Base-by-base conservation (phyloP, 2,888 invertebrate genomes). In the Vandiemenella viatica region DNA sequence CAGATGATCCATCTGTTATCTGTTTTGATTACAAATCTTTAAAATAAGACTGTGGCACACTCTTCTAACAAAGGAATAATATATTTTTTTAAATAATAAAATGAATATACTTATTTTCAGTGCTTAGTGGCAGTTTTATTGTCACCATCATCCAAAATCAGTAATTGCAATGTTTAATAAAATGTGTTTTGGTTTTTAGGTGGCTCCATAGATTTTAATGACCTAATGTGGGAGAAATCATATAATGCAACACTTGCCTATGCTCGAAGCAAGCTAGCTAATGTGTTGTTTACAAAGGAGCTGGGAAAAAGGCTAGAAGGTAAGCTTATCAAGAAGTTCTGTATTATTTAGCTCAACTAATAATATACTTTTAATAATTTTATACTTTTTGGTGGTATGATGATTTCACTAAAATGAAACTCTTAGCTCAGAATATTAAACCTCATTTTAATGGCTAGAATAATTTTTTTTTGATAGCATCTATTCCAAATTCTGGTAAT, bases 231-330 rank as follows among this genome's bases (percentile, higher is more conserved):
- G 21, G 48, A 45, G n/a, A 53, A 37, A 22, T 23, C 20, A 7
- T 51, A 49, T 44, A 47, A 26, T 10, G 17, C 46, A 6, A 32
- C 41, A 2, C 18, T n/a, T 18, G 50, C 54, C 18, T 65, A 65
- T 52, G 52, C 53, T 37, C 61, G 62, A 45, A 63, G 63, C 15
- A 65, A 65, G 50, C 54, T 64, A 13, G 63, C 63, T 7, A 64
- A 63, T 48, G 54, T 63, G 5, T 51, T 64, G 10, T 64, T 64
- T 50, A 57, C 60, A 15, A 55, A 56, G 40, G 59, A 63, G 46
- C 53, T 66, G 32, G 54, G 60, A 2, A 51, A 53, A 8, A 50
- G 58, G 44, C 47, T 62, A n/a, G 32, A 55, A 51, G 51, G 53
- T 53, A 42, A 46, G 15, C 19, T n/a, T n/a, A n/a, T 42, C 5